phyloP scores from a whole-genome alignment of 2,888 invertebrate genomes.

The Tortrix viridana region DNA sequence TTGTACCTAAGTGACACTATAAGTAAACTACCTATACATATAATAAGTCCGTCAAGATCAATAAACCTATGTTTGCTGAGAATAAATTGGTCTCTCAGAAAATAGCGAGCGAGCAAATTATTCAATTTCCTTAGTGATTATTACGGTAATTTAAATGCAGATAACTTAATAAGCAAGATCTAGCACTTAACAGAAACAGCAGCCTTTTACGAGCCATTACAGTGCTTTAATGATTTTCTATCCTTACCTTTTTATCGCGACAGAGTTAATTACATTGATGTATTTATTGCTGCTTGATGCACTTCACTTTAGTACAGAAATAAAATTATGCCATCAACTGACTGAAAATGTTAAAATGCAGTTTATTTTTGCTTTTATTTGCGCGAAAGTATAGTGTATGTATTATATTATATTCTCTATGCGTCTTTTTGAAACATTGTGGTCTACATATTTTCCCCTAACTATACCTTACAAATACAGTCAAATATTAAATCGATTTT shows the following conservation, averaged over 20 bases:
- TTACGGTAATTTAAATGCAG: constrained; percentile 59
- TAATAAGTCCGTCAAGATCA: too few species aligned
- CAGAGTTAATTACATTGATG: constrained; percentile 53
- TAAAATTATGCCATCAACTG: neutral
- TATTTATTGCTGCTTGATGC: constrained; percentile 43
- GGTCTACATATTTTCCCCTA: too few species aligned
- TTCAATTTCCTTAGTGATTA: constrained; percentile 40
- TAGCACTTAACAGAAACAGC: constrained; percentile 53
- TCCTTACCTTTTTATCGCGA: constrained; percentile 47
- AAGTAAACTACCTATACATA: too few species aligned
- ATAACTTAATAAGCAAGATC: constrained; percentile 64
- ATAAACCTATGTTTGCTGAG: neutral
- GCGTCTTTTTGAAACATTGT: too few species aligned
- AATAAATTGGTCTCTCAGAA: neutral
- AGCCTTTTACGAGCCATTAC: constrained; percentile 60
- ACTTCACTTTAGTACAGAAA: neutral
- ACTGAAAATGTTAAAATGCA: too few species aligned
- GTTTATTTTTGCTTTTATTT: too few species aligned
- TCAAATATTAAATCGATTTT: too few species aligned
- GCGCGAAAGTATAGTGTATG: too few species aligned
- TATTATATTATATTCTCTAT: too few species aligned
- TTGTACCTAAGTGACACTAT: too few species aligned
- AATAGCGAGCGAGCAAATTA: constrained; percentile 10
- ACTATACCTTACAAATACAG: too few species aligned
- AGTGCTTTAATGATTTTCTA: constrained; percentile 55